Conservation (phyloP, 2,113 vertebrate genomes). For the Colinus virginianus region DNA sequence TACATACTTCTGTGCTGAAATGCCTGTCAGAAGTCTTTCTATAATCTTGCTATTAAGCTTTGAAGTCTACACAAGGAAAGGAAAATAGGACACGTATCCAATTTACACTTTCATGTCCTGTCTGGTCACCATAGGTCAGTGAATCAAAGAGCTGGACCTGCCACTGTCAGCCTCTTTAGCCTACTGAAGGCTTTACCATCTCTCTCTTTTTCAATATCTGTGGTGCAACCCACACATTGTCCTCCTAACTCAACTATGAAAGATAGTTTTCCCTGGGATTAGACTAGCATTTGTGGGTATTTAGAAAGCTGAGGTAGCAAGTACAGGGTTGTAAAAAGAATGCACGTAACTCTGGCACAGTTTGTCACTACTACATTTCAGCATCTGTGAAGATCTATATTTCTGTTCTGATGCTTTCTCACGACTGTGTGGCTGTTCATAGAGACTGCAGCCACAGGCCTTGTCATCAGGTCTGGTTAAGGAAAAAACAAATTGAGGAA, state of each 20-base stretch:
- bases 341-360: neutral
- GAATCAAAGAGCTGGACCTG: neutral
- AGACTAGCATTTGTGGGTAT: neutral
- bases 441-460: neutral
- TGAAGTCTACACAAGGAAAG: neutral
- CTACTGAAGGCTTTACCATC: neutral
- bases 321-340: neutral
- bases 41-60: neutral
- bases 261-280: neutral
- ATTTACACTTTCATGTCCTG: neutral
- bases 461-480: neutral
- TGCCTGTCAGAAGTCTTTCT: neutral
- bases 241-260: neutral
- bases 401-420: neutral
- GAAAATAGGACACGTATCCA: neutral
- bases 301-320: neutral
- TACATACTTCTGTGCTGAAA: neutral
- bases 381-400: rapidly evolving
- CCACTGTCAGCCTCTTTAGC: neutral
- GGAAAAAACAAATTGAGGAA: neutral
- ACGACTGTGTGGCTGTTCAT: neutral
- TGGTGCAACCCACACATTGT: rapidly evolving
- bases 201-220: neutral
- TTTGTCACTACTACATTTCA: rapidly evolving
- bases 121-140: neutral